Base-by-base conservation (phyloP, 2,113 vertebrate species). In the Hemibagrus wyckioides region DNA sequence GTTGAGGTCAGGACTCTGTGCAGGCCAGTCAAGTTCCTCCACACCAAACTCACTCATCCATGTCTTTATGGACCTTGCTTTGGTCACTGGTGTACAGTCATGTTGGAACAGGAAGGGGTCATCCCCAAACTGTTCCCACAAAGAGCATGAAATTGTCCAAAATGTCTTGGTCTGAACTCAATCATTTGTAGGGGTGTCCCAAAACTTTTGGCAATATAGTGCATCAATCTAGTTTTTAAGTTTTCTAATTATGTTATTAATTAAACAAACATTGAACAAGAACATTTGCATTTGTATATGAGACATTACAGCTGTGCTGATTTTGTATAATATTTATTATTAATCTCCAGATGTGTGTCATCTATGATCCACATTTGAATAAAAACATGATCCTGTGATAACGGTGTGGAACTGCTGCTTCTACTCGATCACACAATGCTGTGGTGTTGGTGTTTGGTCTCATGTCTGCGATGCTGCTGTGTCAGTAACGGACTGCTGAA, bases 401-500 rank as follows among this genome's bases (percentile, higher is more conserved):
- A 44, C 10, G 41, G 4, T 25, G 71, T 23, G 36, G 10, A 71
- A 10, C n/a, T n/a, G n/a, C 39, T 25, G 71, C 71, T 50, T 2
- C 25, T 77, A 13, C 39, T 5, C 13, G 5, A 75, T 77, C 1
- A 8, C 48, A 52, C 23, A 30, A 8, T 17, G 77, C 1, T 80
- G 76, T 54, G 15, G 48, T 52, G 41, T 3, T n/a, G 73, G 25
- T 9, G 28, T 79, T 33, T 56, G 48, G 14, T 52, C 28, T 30
- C 48, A n/a, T 2, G 81, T 65, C 19, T 59, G 30, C 17, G 56
- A 39, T 54, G 54, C 30, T 33, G 48, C 33, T n/a, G 82, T 28
- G 39, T 7, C 30, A 89, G 61, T 57, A 65, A 54, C 8, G 36
- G 41, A 57, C 48, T 54, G n/a, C 73, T 75, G 84, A 88, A 86